Percentiles rank a stretch among this genome's conserved stretches.
phyloP scores from a whole-genome alignment of 1,140 invertebrate genomes.

The Trichogramma pretiosum region DNA sequence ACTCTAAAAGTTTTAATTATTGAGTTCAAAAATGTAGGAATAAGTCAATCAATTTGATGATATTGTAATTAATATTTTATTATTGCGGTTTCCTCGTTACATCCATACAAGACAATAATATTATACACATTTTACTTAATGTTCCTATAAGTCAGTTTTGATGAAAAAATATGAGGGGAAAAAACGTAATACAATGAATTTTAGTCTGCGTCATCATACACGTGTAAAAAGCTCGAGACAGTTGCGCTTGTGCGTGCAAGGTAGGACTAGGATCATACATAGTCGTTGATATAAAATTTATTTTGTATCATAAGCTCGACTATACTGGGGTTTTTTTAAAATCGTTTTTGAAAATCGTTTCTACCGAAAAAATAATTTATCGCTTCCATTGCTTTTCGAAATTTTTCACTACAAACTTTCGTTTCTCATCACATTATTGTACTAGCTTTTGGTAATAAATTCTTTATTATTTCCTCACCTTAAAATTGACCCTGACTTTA shows the following conservation, averaged over 20 bases:
- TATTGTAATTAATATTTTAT: too few species aligned
- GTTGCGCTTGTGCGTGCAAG: conserved; percentile 23
- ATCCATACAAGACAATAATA: conserved; percentile 15
- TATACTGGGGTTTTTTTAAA: too few species aligned
- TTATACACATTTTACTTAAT: conserved; percentile 17
- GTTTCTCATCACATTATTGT: conserved; percentile 8
- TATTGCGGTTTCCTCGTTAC: conserved; percentile 17
- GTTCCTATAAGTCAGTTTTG: conserved; percentile 21
- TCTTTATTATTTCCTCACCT: conserved; percentile 13
- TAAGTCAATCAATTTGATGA: too few species aligned
- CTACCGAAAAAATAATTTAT: conserved; percentile 16
- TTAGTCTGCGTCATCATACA: conserved; percentile 21
- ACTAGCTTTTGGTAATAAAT: conserved; percentile 13
- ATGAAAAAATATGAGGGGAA: conserved; percentile 16
- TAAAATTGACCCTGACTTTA: background rate
- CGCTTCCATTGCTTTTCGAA: conserved; percentile 5
- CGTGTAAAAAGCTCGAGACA: conserved; percentile 37
- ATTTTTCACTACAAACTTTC: conserved; percentile 13
- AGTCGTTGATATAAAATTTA: conserved; percentile 17
- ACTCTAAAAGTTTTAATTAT: background rate
- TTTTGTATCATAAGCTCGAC: conserved; percentile 1
- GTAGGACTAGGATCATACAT: conserved; percentile 22
- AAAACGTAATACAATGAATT: too few species aligned
- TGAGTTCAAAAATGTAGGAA: too few species aligned
- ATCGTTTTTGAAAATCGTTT: too few species aligned